Evolutionary conservation across 2,888 invertebrate species (phyloP).

Genomic region (Megaustenia siamemsis): DNA sequence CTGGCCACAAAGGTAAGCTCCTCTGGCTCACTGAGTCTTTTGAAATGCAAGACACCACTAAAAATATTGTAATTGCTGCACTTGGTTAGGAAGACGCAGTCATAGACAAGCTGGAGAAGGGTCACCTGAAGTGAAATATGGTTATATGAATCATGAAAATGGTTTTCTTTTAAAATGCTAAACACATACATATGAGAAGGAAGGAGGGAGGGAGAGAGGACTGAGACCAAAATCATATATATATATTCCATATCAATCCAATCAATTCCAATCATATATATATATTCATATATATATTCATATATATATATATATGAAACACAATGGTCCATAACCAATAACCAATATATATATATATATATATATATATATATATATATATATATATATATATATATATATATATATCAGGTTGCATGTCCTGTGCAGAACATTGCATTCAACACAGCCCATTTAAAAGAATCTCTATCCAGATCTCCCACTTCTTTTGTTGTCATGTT

Average conservation of each 20-base stretch:
- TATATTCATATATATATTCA: not conserved
- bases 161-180: not conserved
- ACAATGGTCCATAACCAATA: too few relatives aligned
- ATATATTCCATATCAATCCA: not conserved
- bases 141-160: not conserved
- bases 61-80: conserved; percentile 38
- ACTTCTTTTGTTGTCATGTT: too few relatives aligned
- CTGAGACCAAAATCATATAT: not conserved
- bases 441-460: too few relatives aligned
- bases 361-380: too few relatives aligned
- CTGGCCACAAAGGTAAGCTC: conserved; percentile 49
- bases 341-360: too few relatives aligned
- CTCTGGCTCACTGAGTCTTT: not conserved
- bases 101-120: conserved; percentile 14
- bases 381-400: too few relatives aligned
- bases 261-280: not conserved
- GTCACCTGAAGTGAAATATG: conserved; percentile 28
- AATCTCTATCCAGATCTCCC: too few relatives aligned
- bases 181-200: not conserved
- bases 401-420: too few relatives aligned
- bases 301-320: too few relatives aligned
- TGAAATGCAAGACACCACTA: conserved; percentile 13
- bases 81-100: conserved; percentile 39
- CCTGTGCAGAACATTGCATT: too few relatives aligned
- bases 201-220: too few relatives aligned